Evolutionary conservation across 2,113 vertebrate genomes (phyloP), one percentile per base, ranked within the genome.

Genomic region (Dissostichus mawsoni): DNA sequence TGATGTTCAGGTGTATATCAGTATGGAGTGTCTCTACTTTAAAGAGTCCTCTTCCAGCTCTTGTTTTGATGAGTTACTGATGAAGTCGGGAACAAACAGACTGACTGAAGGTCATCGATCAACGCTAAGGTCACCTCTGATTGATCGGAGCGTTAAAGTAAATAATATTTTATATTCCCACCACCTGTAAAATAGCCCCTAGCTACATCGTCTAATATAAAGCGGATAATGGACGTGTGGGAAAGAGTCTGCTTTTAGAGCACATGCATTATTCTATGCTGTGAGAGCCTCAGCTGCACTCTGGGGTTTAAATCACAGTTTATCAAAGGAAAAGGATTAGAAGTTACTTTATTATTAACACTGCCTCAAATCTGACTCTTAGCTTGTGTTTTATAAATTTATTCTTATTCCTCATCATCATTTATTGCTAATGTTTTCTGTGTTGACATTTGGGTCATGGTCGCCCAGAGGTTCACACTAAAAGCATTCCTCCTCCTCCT

Each of bases 401-500:
- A 41, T 41, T 41, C 36, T 41, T 8, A 69, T 29, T 53, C 48
- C 20, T 33, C 56, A 23, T 80, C 45, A 82, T 82, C 2, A 76
- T 89, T 83, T 86, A 87, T 80, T 68, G 17, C 52, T 65, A 61
- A 6, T 17, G 51, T 68, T 80, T 61, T 71, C 33, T 9, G 1
- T 58, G 87, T 82, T 81, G 78, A 75, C 74, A 80, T 85, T 20
- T 69, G 75, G 87, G 61, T 78, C 87, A 82, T 5, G 72, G 56
- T 47, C 72, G 50, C 59, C 47, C 63, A 0, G 56, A 84, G 69
- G 64, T 74, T 65, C 76, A 61, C 6, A 10, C 76, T 88, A 70
- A 91, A 88, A 92, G 84, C 89, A 51, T 79, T 69, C 52, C 36
- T 29, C n/a, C 67, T 50, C 36, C 1, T 41, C 36, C 36, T 41